Evolutionary conservation across 2,888 invertebrate species (phyloP).

Genomic region (Drosophila siamana): DNA sequence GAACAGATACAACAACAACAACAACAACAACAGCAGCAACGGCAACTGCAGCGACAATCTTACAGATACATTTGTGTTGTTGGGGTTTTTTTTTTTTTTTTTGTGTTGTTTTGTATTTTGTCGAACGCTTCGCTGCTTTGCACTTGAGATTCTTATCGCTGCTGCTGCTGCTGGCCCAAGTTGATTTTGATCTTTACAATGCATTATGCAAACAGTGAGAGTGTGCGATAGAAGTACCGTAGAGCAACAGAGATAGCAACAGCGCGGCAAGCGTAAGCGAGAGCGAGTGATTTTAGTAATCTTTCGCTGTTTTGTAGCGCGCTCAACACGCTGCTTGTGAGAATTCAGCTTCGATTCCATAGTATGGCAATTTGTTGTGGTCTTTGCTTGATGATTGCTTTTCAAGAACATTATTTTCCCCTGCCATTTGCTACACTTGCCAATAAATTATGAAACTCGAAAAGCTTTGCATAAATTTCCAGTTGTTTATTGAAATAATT

Average conservation of each 20-base stretch:
- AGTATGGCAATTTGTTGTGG: slow-evolving; percentile 38
- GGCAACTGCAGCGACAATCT: slow-evolving; percentile 36
- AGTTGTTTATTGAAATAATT: no score
- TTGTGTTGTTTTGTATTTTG: slow-evolving; percentile 63
- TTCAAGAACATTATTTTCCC: slow-evolving; percentile 43
- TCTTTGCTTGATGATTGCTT: slow-evolving; percentile 37
- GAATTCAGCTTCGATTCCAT: slow-evolving; percentile 39
- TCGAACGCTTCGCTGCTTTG: slow-evolving; percentile 81
- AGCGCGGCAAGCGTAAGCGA: neutral
- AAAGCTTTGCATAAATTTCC: no score
- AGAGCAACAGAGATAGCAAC: slow-evolving; percentile 2
- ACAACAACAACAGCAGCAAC: slow-evolving; percentile 19
- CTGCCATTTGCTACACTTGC: slow-evolving; percentile 1
- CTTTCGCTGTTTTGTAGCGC: slow-evolving; percentile 8
- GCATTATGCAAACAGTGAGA: slow-evolving; percentile 66
- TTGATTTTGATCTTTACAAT: slow-evolving; percentile 80
- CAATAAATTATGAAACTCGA: neutral
- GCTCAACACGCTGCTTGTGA: no score
- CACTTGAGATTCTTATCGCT: slow-evolving; percentile 79
- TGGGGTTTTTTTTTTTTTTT: slow-evolving; percentile 50
- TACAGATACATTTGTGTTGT: slow-evolving; percentile 64
- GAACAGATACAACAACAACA: slow-evolving; percentile 24
- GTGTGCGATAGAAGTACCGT: slow-evolving; percentile 38
- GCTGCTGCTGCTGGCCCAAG: slow-evolving; percentile 48
- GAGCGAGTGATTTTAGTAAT: neutral